Evolutionary conservation across 1,140 invertebrate genomes (phyloP), one percentile per base, ranked within the genome.

Genomic region (Drosophila kikkawai): DNA sequence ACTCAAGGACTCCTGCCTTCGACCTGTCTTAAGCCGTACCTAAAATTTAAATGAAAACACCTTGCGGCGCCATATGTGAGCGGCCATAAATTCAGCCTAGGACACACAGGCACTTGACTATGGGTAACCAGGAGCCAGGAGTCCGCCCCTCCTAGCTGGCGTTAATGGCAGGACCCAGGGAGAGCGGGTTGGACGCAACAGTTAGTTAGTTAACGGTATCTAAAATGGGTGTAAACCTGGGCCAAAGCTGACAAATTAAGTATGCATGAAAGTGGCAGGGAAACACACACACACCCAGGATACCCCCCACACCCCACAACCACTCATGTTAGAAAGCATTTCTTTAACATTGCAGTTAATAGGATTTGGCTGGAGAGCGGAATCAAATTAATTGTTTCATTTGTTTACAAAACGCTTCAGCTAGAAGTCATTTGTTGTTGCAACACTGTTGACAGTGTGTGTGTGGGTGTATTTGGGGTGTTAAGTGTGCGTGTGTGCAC

Each of bases 331-430:
- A 26, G 55, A 44, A 60, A 41, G 56, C 44, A 57, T 77, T 69
- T 63, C 57, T 76, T 79, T 71, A 47, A 60, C 53, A 48, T 60
- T 84, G 78, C 74, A 81, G 81, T 81, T 90, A 88, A 88, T 81
- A 79, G 85, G 81, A 90, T 90, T 84, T 80, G 59, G 50, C 71
- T 88, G 74, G 51, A 79, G 75, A 76, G 67, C 65, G 85, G 66
- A 81, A 87, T 84, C 74, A 81, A 87, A 88, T 87, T 87, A 90
- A 90, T 90, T 88, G 85, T 90, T 81, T 79, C 70, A 79, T 90
- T 90, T 88, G 70, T 69, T 81, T 81, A 79, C 68, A 80, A 80
- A 88, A 74, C 68, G 67, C 60, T 64, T 19, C 47, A 66, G 36
- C 53, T 11, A 1, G 2, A 2, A 56, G 53, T 69, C 59, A 75